Percentiles rank a stretch among this genome's conserved stretches.
Evolutionary conservation across 2,113 vertebrate genomes (phyloP).

Genomic region (Nothoprocta pentlandii): DNA sequence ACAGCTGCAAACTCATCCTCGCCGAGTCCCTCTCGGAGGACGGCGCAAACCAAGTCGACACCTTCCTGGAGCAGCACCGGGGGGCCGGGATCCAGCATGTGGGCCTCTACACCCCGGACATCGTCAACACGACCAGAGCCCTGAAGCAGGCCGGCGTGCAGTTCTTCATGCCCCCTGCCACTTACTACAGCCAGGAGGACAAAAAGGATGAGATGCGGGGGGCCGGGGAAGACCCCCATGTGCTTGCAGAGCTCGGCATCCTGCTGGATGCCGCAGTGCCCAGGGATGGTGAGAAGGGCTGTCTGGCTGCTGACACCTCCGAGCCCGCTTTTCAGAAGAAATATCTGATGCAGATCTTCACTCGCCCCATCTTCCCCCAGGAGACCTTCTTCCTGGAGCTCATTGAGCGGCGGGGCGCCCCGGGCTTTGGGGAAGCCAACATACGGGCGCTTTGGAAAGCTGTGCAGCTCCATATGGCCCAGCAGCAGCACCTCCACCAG

Average conservation of each 20-base stretch:
- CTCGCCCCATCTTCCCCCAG: constrained; percentile 89
- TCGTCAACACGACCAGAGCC: constrained; percentile 76
- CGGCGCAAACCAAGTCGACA: constrained; percentile 87
- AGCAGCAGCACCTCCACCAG: background rate
- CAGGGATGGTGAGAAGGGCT: background rate
- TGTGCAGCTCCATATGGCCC: constrained; percentile 86
- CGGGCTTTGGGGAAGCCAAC: constrained; percentile 92
- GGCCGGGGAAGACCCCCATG: constrained; percentile 79
- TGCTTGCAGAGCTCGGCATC: constrained; percentile 85
- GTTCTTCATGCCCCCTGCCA: constrained; percentile 85
- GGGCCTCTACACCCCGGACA: constrained; percentile 85
- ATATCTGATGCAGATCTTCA: constrained; percentile 93
- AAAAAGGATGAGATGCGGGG: constrained; percentile 86
- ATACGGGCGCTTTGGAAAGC: constrained; percentile 92
- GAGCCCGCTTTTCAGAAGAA: constrained; percentile 24
- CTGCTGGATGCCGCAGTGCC: constrained; percentile 84
- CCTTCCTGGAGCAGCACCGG: constrained; percentile 86
- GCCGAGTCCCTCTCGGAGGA: constrained; percentile 84
- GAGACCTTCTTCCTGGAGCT: constrained; percentile 96
- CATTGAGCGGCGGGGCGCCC: constrained; percentile 89
- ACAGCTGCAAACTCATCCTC: constrained; percentile 87
- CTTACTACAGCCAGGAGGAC: constrained; percentile 87
- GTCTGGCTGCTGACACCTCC: rapidly evolving
- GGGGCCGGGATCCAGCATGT: constrained; percentile 92
- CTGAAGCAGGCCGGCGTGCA: constrained; percentile 77